Base-by-base conservation (phyloP, 1,140 invertebrate species). In the Amyelois transitella region DNA sequence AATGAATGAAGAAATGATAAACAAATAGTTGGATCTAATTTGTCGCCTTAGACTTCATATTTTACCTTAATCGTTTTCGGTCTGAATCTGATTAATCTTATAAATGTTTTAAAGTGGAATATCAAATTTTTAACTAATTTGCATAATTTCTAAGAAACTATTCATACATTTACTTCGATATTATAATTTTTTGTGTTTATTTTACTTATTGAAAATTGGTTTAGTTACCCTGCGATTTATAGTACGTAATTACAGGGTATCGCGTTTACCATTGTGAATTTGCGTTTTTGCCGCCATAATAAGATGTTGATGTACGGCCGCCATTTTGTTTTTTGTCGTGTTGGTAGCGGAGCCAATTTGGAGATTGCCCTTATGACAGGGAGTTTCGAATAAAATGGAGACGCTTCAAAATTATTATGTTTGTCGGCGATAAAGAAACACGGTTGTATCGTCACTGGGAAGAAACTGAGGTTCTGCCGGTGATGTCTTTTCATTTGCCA, bases 191-290 rank as follows among this genome's bases (percentile, higher is more conserved):
- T 70, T 72, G 70, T 70, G 58, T 71, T 56, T 59, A 44, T 59
- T 57, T 52, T 32, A 24, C 54, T 32, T 66, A 71, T 78, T 67
- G 67, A 69, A 76, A 76, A 75, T 78, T 69, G 65, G 63, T 62
- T 69, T 61, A 61, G 49, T 75, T 53, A 49, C 53, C 63, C 62
- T 51, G 52, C 48, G 58, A 77, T 79, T 81, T 81, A 79, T 81
- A 65, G 67, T 63, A 55, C 58, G 57, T 81, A 81, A 81, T 81
- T 70, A 75, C 55, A 64, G 78, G 67, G 72, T 75, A 58, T 62
- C 45, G 56, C 50, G 12, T 58, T 53, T 61, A 7, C 18, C 18
- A 48, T 48, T 48, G 19, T 48, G 20, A 28, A 60, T 62, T 68
- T 69, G 63, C 1, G 18, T 48, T 20, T 38, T 56, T 43, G 64